Conservation (phyloP, 2,888 invertebrate genomes). For the Apodemia mormo region DNA sequence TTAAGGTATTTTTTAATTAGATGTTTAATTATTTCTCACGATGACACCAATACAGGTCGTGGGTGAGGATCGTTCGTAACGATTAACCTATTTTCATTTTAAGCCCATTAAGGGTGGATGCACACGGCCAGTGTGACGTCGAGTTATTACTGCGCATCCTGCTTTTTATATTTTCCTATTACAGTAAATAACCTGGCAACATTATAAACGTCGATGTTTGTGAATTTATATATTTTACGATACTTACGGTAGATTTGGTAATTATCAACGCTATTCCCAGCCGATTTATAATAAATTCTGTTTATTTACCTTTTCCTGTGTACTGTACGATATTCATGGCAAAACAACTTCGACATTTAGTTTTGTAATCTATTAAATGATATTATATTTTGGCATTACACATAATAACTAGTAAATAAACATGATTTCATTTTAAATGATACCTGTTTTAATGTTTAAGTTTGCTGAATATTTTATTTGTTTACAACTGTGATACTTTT, state of each 20-base stretch:
- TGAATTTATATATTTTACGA: background rate
- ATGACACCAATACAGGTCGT: constrained; percentile 20
- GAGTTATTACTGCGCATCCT: constrained; percentile 9
- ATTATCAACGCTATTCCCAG: background rate
- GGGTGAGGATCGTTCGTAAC: constrained; percentile 20
- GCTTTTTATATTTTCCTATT: background rate
- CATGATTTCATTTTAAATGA: no score
- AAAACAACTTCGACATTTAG: no score
- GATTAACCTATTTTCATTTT: constrained; percentile 32
- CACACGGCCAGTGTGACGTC: constrained; percentile 15
- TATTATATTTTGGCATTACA: no score
- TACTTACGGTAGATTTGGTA: background rate
- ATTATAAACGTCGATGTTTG: background rate
- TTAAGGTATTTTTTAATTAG: background rate
- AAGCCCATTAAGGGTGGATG: constrained; percentile 25
- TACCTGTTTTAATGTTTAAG: no score
- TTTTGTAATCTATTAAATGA: no score
- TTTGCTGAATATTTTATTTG: no score
- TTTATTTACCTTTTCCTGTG: no score
- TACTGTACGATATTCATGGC: no score
- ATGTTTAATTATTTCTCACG: background rate
- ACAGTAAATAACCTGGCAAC: constrained; percentile 5
- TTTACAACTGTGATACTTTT: no score
- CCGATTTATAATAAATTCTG: no score
- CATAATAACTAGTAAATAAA: no score